phyloP scores from a whole-genome alignment of 2,888 invertebrate genomes.

The Plagodis dolabraria region DNA sequence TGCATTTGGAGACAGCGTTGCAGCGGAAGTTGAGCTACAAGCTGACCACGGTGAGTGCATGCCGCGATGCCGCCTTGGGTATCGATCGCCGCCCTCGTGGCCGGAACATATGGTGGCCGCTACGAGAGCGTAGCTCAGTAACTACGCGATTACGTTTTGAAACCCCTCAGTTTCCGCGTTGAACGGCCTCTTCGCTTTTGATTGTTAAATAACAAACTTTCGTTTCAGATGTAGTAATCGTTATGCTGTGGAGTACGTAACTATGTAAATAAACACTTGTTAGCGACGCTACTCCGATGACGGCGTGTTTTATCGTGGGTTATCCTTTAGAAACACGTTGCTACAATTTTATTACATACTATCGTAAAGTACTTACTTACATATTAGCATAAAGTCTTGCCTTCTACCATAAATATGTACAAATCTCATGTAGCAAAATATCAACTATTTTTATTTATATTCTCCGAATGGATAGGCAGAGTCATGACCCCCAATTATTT shows the following conservation, averaged over 20 bases:
- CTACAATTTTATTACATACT: not conserved
- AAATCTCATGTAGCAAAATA: too few species aligned
- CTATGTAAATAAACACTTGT: conserved; percentile 79
- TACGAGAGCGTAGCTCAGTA: conserved; percentile 62
- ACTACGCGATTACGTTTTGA: conserved; percentile 55
- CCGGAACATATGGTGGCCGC: conserved; percentile 75
- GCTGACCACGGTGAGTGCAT: conserved; percentile 84
- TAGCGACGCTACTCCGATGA: conserved; percentile 54
- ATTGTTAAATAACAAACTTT: conserved; percentile 42
- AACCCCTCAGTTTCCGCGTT: conserved; percentile 45
- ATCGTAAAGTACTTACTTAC: too few species aligned
- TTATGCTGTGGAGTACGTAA: conserved; percentile 41
- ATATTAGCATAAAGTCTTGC: too few species aligned
- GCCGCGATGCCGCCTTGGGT: conserved; percentile 61
- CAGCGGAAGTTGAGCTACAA: conserved; percentile 83
- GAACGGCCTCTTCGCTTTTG: conserved; percentile 44
- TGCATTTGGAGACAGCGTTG: conserved; percentile 80
- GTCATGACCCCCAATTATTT: too few species aligned
- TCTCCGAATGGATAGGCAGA: too few species aligned
- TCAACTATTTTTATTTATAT: too few species aligned
- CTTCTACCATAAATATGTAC: too few species aligned
- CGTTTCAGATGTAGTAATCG: conserved; percentile 36
- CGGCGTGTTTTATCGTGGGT: conserved; percentile 29
- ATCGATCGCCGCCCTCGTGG: conserved; percentile 79
- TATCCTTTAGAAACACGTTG: conserved; percentile 4